A percentile compares a stretch with the other conserved stretches of the same genome.
These are phyloP conservation scores for Pantherophis alleghaniensis DNA, from an alignment of 2,797 vertebrate genomes.

Conservation along the genomic window DNA sequence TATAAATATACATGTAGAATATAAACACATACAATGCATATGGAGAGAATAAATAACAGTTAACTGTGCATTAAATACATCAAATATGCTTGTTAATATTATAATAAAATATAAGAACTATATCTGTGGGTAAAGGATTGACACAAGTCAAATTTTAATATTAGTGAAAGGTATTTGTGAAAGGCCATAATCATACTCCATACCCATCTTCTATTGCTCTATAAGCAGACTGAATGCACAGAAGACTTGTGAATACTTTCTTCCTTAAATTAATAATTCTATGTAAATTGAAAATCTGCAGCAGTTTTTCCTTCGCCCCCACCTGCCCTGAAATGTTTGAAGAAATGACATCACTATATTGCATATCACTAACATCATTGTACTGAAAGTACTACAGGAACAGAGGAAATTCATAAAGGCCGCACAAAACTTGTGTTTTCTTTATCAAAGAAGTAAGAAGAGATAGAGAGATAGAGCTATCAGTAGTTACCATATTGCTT, in stretches of 20 bases:
- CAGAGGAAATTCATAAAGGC: not conserved
- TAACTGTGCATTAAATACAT: conserved; percentile 49
- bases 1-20: conserved; percentile 57
- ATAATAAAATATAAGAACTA: conserved; percentile 31
- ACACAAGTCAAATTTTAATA: not conserved
- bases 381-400: not conserved
- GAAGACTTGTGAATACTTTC: not conserved
- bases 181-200: not conserved
- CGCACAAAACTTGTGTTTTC: not conserved
- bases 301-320: not conserved
- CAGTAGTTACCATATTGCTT: not conserved
- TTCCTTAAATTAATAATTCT: not conserved
- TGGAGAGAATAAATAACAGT: conserved; percentile 62
- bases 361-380: not conserved
- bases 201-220: not conserved
- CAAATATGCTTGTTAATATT: conserved; percentile 29
- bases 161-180: not conserved
- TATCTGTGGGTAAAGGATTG: conserved; percentile 8
- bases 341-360: not conserved
- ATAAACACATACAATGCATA: conserved; percentile 51
- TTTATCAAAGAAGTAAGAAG: not conserved
- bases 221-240: not conserved
- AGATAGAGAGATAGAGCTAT: not conserved
- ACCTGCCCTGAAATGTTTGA: not conserved
- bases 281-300: not conserved